Evolutionary conservation across 1,140 invertebrate genomes (phyloP).

Genomic region (Mya arenaria): DNA sequence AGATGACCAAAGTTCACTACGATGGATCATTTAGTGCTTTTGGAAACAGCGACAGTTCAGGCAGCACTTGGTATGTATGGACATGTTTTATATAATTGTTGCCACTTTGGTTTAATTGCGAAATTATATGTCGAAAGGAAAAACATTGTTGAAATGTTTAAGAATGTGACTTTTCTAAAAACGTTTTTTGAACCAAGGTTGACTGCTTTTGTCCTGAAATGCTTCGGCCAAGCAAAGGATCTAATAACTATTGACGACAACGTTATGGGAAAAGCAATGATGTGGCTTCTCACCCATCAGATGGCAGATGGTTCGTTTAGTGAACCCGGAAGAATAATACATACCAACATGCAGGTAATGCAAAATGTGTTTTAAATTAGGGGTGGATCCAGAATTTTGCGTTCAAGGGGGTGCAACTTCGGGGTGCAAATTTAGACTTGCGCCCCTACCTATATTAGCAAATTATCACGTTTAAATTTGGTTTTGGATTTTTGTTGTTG

Average conservation of each 20-base stretch:
- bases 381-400: too few species aligned
- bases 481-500: too few species aligned
- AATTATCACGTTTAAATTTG: too few species aligned
- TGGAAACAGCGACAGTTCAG: conserved; percentile 88
- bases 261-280: conserved; percentile 87
- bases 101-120: too few species aligned
- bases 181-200: conserved; percentile 80
- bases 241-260: conserved; percentile 83
- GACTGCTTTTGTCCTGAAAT: conserved; percentile 94
- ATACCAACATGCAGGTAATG: conserved; percentile 71
- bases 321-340: conserved; percentile 72
- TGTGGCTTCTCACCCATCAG: conserved; percentile 91
- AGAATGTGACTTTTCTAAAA: too few species aligned
- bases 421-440: too few species aligned
- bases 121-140: too few species aligned
- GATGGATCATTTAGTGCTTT: conserved; percentile 98
- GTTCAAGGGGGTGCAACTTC: too few species aligned
- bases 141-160: too few species aligned
- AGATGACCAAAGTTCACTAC: conserved; percentile 92
- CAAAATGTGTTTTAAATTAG: too few species aligned
- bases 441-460: too few species aligned
- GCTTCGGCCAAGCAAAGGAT: conserved; percentile 89
- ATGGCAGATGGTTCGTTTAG: conserved; percentile 90
- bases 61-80: conserved; percentile 93
- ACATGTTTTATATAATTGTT: too few species aligned